Evolutionary conservation across 2,797 vertebrate species (phyloP).

Genomic region (Chrysolophus pictus): DNA sequence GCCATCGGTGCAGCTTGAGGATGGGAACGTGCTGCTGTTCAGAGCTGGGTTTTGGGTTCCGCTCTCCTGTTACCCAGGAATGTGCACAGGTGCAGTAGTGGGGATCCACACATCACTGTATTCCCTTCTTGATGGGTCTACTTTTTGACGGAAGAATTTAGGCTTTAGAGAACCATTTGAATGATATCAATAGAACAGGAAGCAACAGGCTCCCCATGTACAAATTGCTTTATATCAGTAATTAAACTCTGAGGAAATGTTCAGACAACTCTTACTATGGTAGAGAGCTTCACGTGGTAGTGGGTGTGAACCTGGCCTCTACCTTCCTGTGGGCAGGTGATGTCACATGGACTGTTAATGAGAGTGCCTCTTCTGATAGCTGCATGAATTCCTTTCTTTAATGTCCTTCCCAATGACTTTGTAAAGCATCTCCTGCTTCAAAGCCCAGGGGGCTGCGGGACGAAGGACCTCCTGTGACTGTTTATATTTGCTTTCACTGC

Average conservation of each 20-base stretch:
- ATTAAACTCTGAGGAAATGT: background rate
- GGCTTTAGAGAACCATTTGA: background rate
- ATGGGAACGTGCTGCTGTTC: background rate
- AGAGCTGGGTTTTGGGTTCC: background rate
- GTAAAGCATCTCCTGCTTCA: background rate
- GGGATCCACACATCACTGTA: accelerated
- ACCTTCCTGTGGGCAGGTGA: background rate
- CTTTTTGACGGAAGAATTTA: background rate
- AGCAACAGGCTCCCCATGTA: background rate
- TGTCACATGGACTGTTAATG: background rate
- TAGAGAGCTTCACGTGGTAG: background rate
- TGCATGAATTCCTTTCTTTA: background rate
- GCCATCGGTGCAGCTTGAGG: background rate
- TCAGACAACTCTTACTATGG: background rate
- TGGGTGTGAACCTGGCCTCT: background rate
- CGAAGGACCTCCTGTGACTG: slow-evolving; percentile 6
- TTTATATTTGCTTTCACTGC: slow-evolving; percentile 60
- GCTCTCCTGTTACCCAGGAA: background rate
- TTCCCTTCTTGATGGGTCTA: background rate
- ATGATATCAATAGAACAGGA: background rate
- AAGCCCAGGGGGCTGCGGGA: background rate
- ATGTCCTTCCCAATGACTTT: background rate
- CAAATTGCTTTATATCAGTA: background rate
- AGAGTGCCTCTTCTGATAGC: background rate
- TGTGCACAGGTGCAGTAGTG: background rate